Conservation (phyloP, 2,113 vertebrate species). For the Lathamus discolor region DNA sequence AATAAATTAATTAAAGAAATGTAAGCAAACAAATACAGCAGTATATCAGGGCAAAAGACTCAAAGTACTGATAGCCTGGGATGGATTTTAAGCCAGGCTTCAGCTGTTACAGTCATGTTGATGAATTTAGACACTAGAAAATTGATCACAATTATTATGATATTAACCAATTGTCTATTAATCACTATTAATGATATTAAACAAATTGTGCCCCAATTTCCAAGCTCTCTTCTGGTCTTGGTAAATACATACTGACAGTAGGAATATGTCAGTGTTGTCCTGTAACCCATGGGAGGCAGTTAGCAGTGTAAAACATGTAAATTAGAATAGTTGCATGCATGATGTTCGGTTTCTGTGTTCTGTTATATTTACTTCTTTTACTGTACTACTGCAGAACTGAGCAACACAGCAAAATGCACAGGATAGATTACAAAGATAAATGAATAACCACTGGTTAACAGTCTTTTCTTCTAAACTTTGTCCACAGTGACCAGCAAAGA, state of each 20-base stretch:
- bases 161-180: background rate
- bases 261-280: background rate
- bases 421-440: background rate
- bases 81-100: background rate
- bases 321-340: background rate
- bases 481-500: background rate
- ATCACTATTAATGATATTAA: background rate
- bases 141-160: background rate
- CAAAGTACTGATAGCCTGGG: background rate
- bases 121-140: background rate
- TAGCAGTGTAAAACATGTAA: background rate
- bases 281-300: background rate
- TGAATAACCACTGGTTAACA: background rate
- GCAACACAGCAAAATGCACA: background rate
- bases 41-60: background rate
- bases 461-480: background rate
- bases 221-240: background rate
- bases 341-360: background rate
- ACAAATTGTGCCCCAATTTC: background rate
- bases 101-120: background rate
- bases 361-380: background rate
- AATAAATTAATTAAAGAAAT: background rate
- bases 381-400: background rate
- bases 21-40: background rate
- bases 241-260: rapidly evolving